These are phyloP conservation scores for Clunio marinus DNA, from an alignment of 2,888 invertebrate species.

Conservation along the genomic window DNA sequence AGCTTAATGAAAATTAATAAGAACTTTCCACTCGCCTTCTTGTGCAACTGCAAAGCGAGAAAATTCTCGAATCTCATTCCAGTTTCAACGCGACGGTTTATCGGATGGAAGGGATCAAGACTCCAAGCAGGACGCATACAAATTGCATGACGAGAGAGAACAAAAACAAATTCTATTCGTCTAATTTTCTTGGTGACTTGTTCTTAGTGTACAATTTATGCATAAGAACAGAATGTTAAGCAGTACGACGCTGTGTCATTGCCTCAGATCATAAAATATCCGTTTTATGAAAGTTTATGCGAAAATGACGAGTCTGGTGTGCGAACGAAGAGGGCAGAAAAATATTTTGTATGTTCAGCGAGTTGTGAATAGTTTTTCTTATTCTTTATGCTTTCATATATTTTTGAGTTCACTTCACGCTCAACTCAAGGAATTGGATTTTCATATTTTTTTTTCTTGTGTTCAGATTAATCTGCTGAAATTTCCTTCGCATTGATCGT, in stretches of 20 bases:
- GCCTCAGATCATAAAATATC: background rate
- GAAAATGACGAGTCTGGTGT: background rate
- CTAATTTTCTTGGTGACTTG: too few species aligned
- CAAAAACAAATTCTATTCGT: background rate
- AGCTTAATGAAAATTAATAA: conserved; percentile 8
- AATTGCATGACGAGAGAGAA: background rate
- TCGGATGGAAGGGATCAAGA: background rate
- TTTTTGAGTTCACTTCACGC: background rate
- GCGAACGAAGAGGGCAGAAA: background rate
- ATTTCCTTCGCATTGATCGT: background rate
- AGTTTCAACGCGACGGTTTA: background rate
- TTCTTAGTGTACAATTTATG: background rate
- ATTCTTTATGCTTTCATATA: too few species aligned
- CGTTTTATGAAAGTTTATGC: background rate
- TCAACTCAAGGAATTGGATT: background rate
- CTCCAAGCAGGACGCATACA: conserved; percentile 3
- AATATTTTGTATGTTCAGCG: background rate
- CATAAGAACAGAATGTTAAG: background rate
- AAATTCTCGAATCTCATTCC: background rate
- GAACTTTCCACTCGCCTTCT: background rate
- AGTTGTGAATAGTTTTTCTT: background rate
- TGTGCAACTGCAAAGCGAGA: too few species aligned
- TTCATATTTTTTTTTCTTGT: too few species aligned
- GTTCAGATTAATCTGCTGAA: background rate
- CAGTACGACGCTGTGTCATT: background rate